A percentile compares a stretch with the other conserved stretches of the same genome.
These are phyloP conservation scores for Gasterosteus aculeatus DNA, from an alignment of 2,113 vertebrate genomes.

Conservation along the genomic window DNA sequence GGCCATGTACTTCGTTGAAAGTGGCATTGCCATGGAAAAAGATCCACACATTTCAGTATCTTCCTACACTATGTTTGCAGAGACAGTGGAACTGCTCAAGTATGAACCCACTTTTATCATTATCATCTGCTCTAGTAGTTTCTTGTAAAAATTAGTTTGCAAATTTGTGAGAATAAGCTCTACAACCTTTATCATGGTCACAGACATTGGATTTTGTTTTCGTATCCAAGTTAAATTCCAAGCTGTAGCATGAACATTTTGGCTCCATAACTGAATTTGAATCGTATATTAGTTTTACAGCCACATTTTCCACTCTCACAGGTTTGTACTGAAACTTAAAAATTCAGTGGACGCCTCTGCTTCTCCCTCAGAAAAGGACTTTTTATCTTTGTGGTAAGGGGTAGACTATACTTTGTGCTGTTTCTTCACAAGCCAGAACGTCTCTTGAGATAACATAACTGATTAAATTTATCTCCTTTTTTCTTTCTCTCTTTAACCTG, in stretches of 20 bases:
- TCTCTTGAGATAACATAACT: background rate
- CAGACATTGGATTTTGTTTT: background rate
- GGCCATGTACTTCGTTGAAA: conserved; percentile 89
- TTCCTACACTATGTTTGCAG: conserved; percentile 88
- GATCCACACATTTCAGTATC: conserved; percentile 85
- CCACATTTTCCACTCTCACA: conserved; percentile 51
- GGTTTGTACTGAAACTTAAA: conserved; percentile 88
- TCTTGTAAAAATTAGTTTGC: background rate
- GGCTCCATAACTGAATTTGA: background rate
- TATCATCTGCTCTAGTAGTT: background rate
- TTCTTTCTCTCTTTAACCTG: background rate
- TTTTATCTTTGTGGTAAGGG: conserved; percentile 88
- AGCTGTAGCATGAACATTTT: background rate
- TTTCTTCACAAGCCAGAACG: background rate
- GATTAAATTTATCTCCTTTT: background rate
- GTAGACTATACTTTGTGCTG: background rate
- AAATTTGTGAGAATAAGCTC: background rate
- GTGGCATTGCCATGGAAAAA: conserved; percentile 88
- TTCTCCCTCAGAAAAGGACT: conserved; percentile 85
- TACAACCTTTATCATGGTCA: background rate
- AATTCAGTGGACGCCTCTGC: conserved; percentile 80
- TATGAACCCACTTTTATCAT: conserved; percentile 64
- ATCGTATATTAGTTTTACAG: background rate
- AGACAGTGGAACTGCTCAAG: conserved; percentile 92
- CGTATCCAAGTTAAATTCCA: background rate